These are phyloP conservation scores for Drosophila nr. fundita DNA, from an alignment of 2,888 invertebrate species.

Conservation along the genomic window DNA sequence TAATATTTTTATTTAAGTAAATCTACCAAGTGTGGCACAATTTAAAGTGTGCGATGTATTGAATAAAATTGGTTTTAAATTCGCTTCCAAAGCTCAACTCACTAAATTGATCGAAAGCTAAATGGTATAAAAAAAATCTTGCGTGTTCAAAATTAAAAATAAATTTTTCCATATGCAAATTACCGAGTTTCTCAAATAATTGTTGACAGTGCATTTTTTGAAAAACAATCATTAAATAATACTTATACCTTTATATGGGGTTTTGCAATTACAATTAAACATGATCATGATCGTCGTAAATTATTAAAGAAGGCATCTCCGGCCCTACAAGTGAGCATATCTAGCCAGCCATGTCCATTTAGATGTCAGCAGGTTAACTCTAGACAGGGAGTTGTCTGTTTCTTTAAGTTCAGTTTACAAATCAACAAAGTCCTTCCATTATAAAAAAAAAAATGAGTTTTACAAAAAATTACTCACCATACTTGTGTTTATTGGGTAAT, in stretches of 20 bases:
- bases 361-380: neutral
- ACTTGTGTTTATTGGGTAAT: constrained; percentile 19
- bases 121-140: neutral
- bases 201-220: neutral
- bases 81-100: neutral
- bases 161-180: neutral
- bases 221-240: neutral
- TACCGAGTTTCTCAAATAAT: neutral
- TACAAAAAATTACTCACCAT: constrained; percentile 22
- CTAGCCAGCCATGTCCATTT: neutral
- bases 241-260: neutral
- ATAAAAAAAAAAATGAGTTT: neutral
- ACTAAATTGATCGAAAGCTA: neutral
- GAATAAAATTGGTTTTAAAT: neutral
- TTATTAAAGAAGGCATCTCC: neutral
- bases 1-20: neutral
- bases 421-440: neutral
- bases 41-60: neutral
- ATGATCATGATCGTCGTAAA: neutral
- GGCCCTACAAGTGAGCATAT: neutral
- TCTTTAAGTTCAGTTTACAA: neutral
- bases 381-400: no score
- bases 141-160: neutral
- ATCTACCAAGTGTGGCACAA: neutral
- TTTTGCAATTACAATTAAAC: neutral